Conservation (phyloP, 2,888 invertebrate species). For the Tineola bisselliella region DNA sequence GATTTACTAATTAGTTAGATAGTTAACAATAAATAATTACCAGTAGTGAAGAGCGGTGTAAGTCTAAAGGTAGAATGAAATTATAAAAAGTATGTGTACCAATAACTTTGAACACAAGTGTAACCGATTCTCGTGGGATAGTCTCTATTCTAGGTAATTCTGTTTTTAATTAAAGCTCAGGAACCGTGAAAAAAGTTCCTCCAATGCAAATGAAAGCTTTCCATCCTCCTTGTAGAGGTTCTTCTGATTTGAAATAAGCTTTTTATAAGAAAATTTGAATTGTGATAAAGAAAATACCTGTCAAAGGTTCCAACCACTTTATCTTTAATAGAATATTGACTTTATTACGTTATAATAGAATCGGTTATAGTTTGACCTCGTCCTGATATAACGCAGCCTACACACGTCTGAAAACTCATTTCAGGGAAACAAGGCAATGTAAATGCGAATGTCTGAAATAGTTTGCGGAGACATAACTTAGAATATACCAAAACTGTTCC, state of each 20-base stretch:
- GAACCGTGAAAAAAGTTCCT: slow-evolving; percentile 50
- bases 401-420: not conserved
- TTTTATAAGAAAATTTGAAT: not conserved
- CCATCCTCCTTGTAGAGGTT: not conserved
- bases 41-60: too few species aligned
- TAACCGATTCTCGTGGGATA: not conserved
- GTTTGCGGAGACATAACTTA: not conserved
- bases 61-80: too few species aligned
- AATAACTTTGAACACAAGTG: not conserved
- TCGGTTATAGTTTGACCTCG: too few species aligned
- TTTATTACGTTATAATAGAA: too few species aligned
- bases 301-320: too few species aligned
- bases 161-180: slow-evolving; percentile 61
- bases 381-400: too few species aligned
- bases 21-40: too few species aligned
- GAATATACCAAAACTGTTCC: not conserved
- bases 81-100: not conserved
- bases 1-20: too few species aligned
- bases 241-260: not conserved
- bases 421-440: not conserved
- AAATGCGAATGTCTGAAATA: not conserved
- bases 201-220: slow-evolving; percentile 39
- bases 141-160: slow-evolving; percentile 25
- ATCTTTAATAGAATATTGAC: too few species aligned
- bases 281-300: too few species aligned